Base-by-base conservation (phyloP, 2,113 vertebrate species). In the Glareola pratincola region DNA sequence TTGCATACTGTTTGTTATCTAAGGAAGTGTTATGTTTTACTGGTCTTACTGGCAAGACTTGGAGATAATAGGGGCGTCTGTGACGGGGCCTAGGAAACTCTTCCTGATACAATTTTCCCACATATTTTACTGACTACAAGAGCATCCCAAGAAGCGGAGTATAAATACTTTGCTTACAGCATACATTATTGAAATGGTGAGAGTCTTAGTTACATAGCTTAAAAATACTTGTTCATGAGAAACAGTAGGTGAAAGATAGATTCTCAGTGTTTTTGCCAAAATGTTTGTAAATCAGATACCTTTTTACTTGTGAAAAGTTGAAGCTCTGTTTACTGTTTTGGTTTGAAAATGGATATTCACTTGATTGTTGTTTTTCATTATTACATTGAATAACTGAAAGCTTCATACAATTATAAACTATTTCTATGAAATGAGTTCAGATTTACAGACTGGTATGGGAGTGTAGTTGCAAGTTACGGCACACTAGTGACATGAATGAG, bases 31-130 rank as follows among this genome's bases (percentile, higher is more conserved):
- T 98, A 95, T 98, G 97, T 98, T 98, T 97, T 98, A 96, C 97
- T 98, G 97, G 98, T 95, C 72, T 98, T 98, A 95, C 97, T 98
- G 97, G 97, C 93, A 94, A 91, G 92, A 94, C 97, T 96, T 93
- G 79, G 93, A 98, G 97, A 98, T 98, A 98, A 98, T 98, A 98
- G 94, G 47, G 36, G 88, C 96, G 75, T 96, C 95, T 97, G 94
- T 97, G 94, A 94, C 47, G 68, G 81, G 76, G 64, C 91, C 92
- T 92, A 94, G 95, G 97, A 96, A 96, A 78, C 95, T 97, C 97
- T 98, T 98, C 97, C 97, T 97, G 72, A 86, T 69, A 82, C 83
- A 17, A 63, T 98, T 98, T 98, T 98, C 98, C 98, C 98, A 98
- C 98, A 79, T 97, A 97, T 96, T 98, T 98, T 97, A 97, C 96